Evolutionary conservation across 2,888 invertebrate species (phyloP), one percentile per base, ranked within the genome.

Genomic region (Glaucopsyche alexis): DNA sequence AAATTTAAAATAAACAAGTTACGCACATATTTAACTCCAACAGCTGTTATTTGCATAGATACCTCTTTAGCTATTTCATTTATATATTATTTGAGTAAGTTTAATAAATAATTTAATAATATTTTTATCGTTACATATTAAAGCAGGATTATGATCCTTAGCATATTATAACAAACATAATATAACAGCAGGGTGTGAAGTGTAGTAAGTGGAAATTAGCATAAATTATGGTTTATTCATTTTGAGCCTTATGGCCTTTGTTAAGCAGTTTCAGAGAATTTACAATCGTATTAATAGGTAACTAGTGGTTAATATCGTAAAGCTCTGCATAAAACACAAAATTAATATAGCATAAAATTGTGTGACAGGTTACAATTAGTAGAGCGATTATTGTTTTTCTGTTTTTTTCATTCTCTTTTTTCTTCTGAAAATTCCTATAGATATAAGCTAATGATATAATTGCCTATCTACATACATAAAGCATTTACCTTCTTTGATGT

Each of bases 181-280:
- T 0, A 0, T 66, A 42, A 66, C 42, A 66, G 42, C 42, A 66
- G 16, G 42, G 40, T 4, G 42, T 42, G n/a, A 52, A 65, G 66
- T n/a, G 66, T 42, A 65, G 40, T 42, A 66, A 66, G 66, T 66
- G 66, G 14, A 66, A 66, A 16, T 66, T 66, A n/a, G 42, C 66
- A 66, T 66, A 42, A 66, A 66, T 42, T 42, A 16, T 38, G 29
- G 38, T 60, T 29, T 29, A 60, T 38, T 60, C 60, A 60, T 29
- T 60, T 60, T 7, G 7, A 38, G 19, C 19, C 19, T 60, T 60
- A 60, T 29, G 29, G 29, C 29, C 29, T 29, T 29, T 29, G 29
- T 60, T 60, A 60, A 29, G 29, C 13, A 60, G 60, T 38, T 60
- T 60, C 60, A 14, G 60, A 11, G 0, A 38, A 60, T 38, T 60